Percentiles rank a stretch among this genome's conserved stretches.
Evolutionary conservation across 2,888 invertebrate species (phyloP).

Genomic region (Apamea crenata): DNA sequence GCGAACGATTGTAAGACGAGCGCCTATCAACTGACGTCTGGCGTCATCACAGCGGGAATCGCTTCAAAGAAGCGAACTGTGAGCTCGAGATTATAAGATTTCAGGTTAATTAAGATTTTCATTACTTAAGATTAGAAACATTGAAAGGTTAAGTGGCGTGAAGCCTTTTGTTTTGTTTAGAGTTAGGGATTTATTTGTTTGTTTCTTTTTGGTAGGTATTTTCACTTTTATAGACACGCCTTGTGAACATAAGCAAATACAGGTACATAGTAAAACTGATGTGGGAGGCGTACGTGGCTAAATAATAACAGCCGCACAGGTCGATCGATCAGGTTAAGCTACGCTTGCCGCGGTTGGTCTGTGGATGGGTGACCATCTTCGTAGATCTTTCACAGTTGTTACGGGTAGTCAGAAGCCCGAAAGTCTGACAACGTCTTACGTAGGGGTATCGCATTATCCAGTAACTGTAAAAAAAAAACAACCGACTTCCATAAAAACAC

Average conservation of each 20-base stretch:
- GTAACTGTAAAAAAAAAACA: too few relatives aligned
- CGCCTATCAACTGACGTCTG: conserved; percentile 27
- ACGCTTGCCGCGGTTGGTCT: too few relatives aligned
- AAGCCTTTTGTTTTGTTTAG: conserved; percentile 36
- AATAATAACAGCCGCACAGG: too few relatives aligned
- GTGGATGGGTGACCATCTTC: too few relatives aligned
- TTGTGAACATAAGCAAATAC: not conserved
- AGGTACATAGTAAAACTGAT: not conserved
- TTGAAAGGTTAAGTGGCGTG: conserved; percentile 29
- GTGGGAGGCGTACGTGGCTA: too few relatives aligned
- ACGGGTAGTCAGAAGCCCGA: too few relatives aligned
- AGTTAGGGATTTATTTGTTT: not conserved
- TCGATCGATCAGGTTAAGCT: too few relatives aligned
- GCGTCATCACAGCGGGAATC: conserved; percentile 25
- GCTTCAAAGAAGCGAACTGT: conserved; percentile 44
- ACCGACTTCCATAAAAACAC: too few relatives aligned
- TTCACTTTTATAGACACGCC: not conserved
- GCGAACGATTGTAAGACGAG: conserved; percentile 29
- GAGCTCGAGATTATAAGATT: conserved; percentile 47
- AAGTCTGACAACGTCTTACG: too few relatives aligned
- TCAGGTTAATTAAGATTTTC: conserved; percentile 55
- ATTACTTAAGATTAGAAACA: conserved; percentile 37
- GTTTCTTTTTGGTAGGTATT: not conserved
- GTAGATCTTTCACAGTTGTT: too few relatives aligned
- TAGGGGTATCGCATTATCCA: too few relatives aligned